Conservation (phyloP, 2,888 invertebrate species). For the Cheilosia urbana region DNA sequence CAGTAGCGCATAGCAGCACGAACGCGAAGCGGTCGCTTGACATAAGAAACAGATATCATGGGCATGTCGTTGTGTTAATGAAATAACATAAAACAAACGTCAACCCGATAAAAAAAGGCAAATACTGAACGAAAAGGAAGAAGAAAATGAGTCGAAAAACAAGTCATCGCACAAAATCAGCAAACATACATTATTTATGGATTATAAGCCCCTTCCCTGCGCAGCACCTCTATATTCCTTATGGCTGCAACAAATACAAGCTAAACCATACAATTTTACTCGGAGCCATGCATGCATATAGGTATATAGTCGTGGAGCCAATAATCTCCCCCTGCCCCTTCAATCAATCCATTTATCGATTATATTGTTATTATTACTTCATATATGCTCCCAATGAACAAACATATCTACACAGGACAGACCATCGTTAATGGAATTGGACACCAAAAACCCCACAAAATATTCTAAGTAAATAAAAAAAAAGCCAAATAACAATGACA, state of each 20-base stretch:
- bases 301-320: constrained; percentile 23
- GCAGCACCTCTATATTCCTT: background rate
- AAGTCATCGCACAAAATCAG: constrained; percentile 67
- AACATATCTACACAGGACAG: constrained; percentile 2
- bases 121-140: background rate
- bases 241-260: no score
- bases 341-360: constrained; percentile 70
- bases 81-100: constrained; percentile 54
- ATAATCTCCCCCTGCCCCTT: constrained; percentile 9
- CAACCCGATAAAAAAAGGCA: constrained; percentile 12
- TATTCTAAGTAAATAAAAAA: constrained; percentile 24
- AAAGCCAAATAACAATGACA: constrained; percentile 31
- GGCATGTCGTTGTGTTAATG: constrained; percentile 20
- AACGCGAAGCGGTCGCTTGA: background rate
- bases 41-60: constrained; percentile 27
- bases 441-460: constrained; percentile 27
- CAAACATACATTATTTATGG: constrained; percentile 67
- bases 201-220: background rate
- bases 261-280: no score
- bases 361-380: constrained; percentile 58
- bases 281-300: background rate
- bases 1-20: constrained; percentile 16
- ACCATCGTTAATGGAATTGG: constrained; percentile 41
- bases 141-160: constrained; percentile 53
- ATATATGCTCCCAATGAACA: constrained; percentile 52